Evolutionary conservation across 2,113 vertebrate species (phyloP).

Genomic region (Hirundichthys speculiger): DNA sequence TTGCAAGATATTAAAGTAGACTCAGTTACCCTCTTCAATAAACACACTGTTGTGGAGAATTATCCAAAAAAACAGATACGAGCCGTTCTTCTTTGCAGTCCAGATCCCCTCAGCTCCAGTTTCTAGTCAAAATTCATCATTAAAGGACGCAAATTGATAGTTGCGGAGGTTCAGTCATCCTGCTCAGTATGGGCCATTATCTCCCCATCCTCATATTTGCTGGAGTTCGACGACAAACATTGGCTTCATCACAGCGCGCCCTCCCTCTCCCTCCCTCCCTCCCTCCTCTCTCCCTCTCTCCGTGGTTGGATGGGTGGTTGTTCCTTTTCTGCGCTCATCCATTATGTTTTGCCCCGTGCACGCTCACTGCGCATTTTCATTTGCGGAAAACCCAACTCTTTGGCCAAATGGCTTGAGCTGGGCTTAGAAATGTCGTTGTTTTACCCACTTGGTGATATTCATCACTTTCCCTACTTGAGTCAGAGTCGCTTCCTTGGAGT

Average conservation of each 20-base stretch:
- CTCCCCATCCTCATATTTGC: conserved; percentile 67
- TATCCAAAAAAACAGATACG: conserved; percentile 24
- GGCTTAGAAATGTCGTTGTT: neutral
- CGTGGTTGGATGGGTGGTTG: conserved; percentile 59
- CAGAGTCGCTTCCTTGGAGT: neutral
- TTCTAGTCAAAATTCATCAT: conserved; percentile 40
- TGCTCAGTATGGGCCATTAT: conserved; percentile 57
- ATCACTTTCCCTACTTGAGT: neutral
- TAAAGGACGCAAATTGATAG: conserved; percentile 36
- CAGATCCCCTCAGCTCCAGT: conserved; percentile 30
- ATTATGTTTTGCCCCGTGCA: conserved; percentile 27
- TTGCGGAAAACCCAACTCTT: conserved; percentile 48
- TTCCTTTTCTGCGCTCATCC: conserved; percentile 52
- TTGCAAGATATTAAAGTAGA: conserved; percentile 37
- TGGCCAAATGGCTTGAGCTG: conserved; percentile 39
- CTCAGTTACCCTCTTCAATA: conserved; percentile 32
- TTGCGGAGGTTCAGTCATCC: conserved; percentile 52
- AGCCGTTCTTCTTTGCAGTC: conserved; percentile 42
- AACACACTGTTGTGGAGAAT: conserved; percentile 24
- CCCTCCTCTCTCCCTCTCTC: conserved; percentile 5
- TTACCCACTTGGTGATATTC: conserved; percentile 1
- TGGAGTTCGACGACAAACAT: conserved; percentile 69
- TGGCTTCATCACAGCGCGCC: conserved; percentile 49
- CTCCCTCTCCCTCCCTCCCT: conserved; percentile 26
- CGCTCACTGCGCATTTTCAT: conserved; percentile 51